Percentiles rank a stretch among this genome's conserved stretches.
Conservation (phyloP, 2,797 vertebrate species). For the Dromococcyx pavoninus region DNA sequence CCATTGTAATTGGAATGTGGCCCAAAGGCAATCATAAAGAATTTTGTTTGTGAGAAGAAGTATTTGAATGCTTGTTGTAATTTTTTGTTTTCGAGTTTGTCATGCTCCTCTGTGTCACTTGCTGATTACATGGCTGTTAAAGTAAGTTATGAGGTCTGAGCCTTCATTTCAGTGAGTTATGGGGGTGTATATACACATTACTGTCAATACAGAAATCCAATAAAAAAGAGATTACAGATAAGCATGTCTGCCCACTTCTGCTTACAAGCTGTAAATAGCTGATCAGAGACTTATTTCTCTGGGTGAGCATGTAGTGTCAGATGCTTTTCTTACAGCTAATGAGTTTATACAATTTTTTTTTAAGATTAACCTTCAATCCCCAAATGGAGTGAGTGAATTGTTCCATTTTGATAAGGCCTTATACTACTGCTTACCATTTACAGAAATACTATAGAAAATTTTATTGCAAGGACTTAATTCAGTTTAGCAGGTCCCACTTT, state of each 20-base stretch:
- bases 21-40: background rate
- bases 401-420: background rate
- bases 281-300: background rate
- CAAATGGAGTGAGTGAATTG: background rate
- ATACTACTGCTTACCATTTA: background rate
- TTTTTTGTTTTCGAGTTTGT: background rate
- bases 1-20: background rate
- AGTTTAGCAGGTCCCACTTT: background rate
- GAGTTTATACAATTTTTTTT: background rate
- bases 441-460: background rate
- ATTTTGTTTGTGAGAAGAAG: background rate
- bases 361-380: background rate
- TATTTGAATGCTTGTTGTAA: background rate
- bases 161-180: background rate
- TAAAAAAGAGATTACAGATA: slow-evolving; percentile 17
- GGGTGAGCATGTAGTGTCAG: background rate
- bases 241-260: background rate
- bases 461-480: background rate
- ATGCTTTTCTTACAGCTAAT: background rate
- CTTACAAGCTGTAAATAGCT: background rate
- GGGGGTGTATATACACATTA: background rate
- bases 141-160: background rate
- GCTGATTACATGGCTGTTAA: background rate
- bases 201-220: slow-evolving; percentile 4
- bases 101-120: background rate